Base-by-base conservation (phyloP, 2,797 vertebrate species). In the Artibeus lituratus region DNA sequence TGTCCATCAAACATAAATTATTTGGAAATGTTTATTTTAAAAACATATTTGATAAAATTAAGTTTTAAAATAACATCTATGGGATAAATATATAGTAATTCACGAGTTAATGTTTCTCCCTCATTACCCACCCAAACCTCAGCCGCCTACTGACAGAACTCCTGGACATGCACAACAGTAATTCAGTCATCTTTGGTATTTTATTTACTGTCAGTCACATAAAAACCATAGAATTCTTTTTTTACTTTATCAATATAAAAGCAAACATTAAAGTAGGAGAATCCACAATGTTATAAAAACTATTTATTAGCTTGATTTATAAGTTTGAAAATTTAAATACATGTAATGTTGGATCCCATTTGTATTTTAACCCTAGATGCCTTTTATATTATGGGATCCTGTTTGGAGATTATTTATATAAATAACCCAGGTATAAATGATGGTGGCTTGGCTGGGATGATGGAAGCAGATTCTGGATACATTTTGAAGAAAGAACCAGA, bases 31-130 rank as follows among this genome's bases (percentile, higher is more conserved):
- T 74, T 69, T 0, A 59, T 93, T 72, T 83, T 14, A 22, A 62
- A 95, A 91, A 77, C 4, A 93, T 49, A 77, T 90, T 92, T 94
- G 74, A 26, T 74, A 26, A 91, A 90, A 62, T 74, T 90, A 84
- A 92, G 26, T 74, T 84, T 95, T 55, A 91, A 94, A 94, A 82
- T 76, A 70, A 73, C 6, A 78, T 24, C 11, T 77, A 44, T n/a
- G 59, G 24, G 29, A 74, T 77, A 82, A 82, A 92, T 37, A 51
- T 10, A 39, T 14, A 72, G 5, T 42, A 95, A 88, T 86, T 83
- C n/a, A 65, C 10, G n/a, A 82, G 37, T 55, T 72, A 49, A 74
- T 47, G n/a, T 39, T 32, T 94, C 91, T 69, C 39, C 91, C 32
- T 90, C 83, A 44, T 37, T 91, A 70, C 16, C 49, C 39, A 86